phyloP scores from a whole-genome alignment of 2,113 vertebrate genomes.

The Halichoeres trimaculatus region DNA sequence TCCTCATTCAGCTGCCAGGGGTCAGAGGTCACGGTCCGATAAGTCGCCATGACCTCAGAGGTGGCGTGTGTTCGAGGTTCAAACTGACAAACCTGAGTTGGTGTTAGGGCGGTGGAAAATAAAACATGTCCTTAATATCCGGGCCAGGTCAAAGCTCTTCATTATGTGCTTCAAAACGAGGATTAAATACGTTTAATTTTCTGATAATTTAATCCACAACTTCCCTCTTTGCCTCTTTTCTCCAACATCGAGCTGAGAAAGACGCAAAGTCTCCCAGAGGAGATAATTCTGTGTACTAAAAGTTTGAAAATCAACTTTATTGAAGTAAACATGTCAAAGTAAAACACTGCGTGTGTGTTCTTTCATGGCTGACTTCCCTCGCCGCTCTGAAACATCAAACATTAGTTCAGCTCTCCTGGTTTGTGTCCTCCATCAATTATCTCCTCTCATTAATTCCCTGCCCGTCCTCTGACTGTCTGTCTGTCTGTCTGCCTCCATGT shows the following conservation, averaged over 20 bases:
- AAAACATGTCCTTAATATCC: conserved; percentile 6
- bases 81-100: conserved; percentile 3
- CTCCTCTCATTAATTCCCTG: conserved; percentile 26
- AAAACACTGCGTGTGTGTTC: too few relatives aligned
- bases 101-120: not conserved
- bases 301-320: too few relatives aligned
- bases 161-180: not conserved
- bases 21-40: conserved; percentile 52
- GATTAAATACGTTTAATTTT: conserved; percentile 5
- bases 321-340: too few relatives aligned
- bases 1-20: conserved; percentile 1
- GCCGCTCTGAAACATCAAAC: not conserved
- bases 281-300: too few relatives aligned
- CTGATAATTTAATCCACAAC: conserved; percentile 1
- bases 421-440: conserved; percentile 37
- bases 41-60: conserved; percentile 32
- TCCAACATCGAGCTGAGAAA: too few relatives aligned
- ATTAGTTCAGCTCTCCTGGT: conserved; percentile 29
- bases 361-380: conserved; percentile 10
- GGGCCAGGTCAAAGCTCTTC: conserved; percentile 6
- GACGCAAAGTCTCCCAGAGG: too few relatives aligned
- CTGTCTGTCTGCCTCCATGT: not conserved
- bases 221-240: not conserved
- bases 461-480: not conserved
- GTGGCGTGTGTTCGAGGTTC: conserved; percentile 17